Conservation (phyloP, 2,797 vertebrate genomes). For the Sitta carolinensis region DNA sequence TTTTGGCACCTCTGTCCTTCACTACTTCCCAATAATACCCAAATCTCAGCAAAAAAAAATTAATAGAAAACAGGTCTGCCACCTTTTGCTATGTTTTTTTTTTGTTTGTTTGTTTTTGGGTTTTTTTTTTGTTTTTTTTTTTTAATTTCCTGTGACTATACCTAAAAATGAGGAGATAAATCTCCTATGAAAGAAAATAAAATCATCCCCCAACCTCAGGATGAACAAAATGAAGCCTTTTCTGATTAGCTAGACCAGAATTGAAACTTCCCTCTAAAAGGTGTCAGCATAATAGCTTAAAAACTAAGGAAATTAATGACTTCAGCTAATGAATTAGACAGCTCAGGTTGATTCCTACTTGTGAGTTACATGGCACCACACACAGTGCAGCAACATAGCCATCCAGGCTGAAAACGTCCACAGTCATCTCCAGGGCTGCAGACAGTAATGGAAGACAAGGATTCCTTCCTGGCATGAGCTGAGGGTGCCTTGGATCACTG, state of each 20-base stretch:
- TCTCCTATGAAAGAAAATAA: background rate
- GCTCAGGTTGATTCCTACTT: background rate
- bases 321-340: background rate
- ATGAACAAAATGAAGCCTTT: background rate
- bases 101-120: background rate
- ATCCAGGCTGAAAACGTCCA: background rate
- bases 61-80: background rate
- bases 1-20: background rate
- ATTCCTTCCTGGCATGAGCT: background rate
- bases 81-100: background rate
- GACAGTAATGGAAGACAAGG: background rate
- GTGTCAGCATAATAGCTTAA: background rate
- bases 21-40: background rate
- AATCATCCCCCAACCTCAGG: background rate
- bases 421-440: background rate
- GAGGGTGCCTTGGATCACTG: background rate
- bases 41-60: background rate
- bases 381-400: background rate
- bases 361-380: background rate
- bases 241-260: background rate
- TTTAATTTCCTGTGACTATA: background rate
- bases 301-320: background rate
- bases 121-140: accelerated
- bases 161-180: background rate
- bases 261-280: background rate